Base-by-base conservation (phyloP, 2,113 vertebrate genomes). In the Callorhinus ursinus region DNA sequence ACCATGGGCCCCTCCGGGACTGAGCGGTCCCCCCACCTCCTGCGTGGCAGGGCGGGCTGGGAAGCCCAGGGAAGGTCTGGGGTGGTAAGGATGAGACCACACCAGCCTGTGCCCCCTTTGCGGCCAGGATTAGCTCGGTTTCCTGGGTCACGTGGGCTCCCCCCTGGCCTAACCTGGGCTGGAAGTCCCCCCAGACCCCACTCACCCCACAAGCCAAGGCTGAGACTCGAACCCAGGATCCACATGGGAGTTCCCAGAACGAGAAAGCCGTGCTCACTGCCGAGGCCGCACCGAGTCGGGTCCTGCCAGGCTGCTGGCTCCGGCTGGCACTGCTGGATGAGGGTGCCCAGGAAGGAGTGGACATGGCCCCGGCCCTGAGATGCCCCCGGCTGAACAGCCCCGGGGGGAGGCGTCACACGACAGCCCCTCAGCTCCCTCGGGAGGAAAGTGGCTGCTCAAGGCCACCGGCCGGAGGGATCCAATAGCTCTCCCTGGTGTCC, bases 391-490 rank as follows among this genome's bases (percentile, higher is more conserved):
- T 4, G 53, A 7, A 46, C n/a, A 46, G 18, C 33, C 83, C 49
- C 0, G 0, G 8, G 49, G 36, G 31, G 39, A 33, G 18, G 59
- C 39, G 39, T 15, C 81, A 19, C 2, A 16, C 7, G 19, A 11
- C 0, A 11, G 57, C 22, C 22, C 5, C 0, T 13, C 19, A 0
- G 55, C n/a, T 8, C 9, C 53, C 61, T 36, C 19, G 10, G 61
- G 39, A 14, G 19, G 8, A 39, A 19, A 7, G 63, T 14, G 59
- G 49, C 61, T 5, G 9, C 33, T 53, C 0, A 0, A 11, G 26
- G 77, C 33, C 26, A 19, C 59, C 49, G 7, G 26, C 4, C 2
- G 3, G 57, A 13, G 26, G 15, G 57, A 36, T 8, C 72, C 42
- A 15, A 6, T 4, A 4, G 55, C 72, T 39, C 51, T 61, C 33